Conservation (phyloP, 2,113 vertebrate genomes). For the Pelecanoides urinatrix region DNA sequence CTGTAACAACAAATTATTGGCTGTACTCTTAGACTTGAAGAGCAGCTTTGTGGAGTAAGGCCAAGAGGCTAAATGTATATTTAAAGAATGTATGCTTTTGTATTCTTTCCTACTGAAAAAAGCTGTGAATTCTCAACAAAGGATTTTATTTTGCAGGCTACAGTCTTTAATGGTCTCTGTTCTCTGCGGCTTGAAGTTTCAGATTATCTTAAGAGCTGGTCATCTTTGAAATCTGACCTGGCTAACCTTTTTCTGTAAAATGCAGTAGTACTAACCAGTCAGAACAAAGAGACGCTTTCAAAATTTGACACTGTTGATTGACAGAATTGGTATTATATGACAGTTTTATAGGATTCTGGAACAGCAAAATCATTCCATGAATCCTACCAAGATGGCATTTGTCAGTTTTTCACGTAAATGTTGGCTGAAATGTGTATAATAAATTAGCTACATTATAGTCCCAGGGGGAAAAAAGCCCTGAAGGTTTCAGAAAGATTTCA, state of each 20-base stretch:
- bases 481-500: neutral
- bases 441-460: neutral
- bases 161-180: neutral
- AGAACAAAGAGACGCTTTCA: neutral
- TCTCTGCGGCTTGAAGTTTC: constrained; percentile 22
- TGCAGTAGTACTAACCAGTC: neutral
- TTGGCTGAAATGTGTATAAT: neutral
- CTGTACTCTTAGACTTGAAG: neutral
- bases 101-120: neutral
- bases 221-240: constrained; percentile 47
- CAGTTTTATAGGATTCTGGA: neutral
- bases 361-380: neutral
- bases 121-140: constrained; percentile 48
- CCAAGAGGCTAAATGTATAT: constrained; percentile 55
- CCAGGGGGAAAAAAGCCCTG: neutral
- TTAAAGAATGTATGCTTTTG: constrained; percentile 36
- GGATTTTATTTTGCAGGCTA: constrained; percentile 31
- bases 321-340: neutral
- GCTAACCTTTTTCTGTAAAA: constrained; percentile 6
- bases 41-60: constrained; percentile 10
- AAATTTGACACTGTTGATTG: neutral
- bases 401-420: neutral
- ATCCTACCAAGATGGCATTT: neutral
- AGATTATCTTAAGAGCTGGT: constrained; percentile 44
- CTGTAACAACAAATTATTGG: neutral